Base-by-base conservation (phyloP, 2,113 vertebrate species). In the Gadus macrocephalus region DNA sequence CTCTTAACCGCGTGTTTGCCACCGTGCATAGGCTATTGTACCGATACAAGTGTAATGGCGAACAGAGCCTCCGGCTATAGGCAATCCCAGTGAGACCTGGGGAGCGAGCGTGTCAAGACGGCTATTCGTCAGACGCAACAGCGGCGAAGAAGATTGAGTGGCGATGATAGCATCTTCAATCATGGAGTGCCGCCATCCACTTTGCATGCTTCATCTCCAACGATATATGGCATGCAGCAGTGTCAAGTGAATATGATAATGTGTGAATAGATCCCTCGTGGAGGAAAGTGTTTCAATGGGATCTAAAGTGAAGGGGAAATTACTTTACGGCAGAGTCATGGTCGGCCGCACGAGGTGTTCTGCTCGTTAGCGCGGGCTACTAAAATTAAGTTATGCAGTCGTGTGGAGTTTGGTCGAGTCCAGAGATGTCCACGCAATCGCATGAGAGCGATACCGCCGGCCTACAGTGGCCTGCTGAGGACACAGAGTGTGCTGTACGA, bases 41-140 rank as follows among this genome's bases (percentile, higher is more conserved):
- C 64, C 22, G 67, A 55, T 64, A 27, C 42, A 35, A 76, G 56
- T 66, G 53, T 85, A 78, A 81, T 81, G 79, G 72, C 7, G 70
- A 49, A 72, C 74, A 77, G 58, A 72, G 78, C 80, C 66, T 81
- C 74, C 7, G 58, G 81, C 80, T 78, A 70, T 64, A 83, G 78
- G 76, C 76, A 81, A 78, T 84, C 79, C 77, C 85, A 82, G 84
- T 82, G 81, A 83, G 83, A 83, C 84, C 78, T 82, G 69, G 76
- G 74, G 66, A 80, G 79, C 70, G 11, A 78, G 76, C 68, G 74
- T 78, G 85, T 86, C 82, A 83, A 83, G 77, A 69, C 81, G 67
- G 76, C 81, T 82, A 81, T 87, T 83, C 74, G 76, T 88, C 85
- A 85, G 80, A 81, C 67, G 71, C 71, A 78, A 77, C 77, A 76